Percentiles rank a stretch among this genome's conserved stretches.
These are phyloP conservation scores for Apodemia duryi DNA, from an alignment of 2,888 invertebrate species.

Conservation along the genomic window DNA sequence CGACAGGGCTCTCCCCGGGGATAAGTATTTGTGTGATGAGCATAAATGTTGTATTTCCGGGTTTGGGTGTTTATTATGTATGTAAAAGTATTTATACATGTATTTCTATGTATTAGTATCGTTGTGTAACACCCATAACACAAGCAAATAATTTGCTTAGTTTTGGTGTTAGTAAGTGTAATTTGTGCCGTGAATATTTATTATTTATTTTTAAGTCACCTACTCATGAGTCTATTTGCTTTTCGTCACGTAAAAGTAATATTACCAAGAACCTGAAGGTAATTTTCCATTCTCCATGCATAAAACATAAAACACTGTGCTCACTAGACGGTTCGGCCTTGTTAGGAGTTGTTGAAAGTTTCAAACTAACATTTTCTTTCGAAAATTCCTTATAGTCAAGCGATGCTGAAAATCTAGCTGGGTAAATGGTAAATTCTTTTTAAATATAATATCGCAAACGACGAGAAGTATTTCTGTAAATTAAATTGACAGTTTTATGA, in stretches of 20 bases:
- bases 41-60: too few relatives aligned
- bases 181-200: not conserved
- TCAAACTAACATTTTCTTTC: not conserved
- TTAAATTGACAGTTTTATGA: too few relatives aligned
- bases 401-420: not conserved
- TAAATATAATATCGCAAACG: not conserved
- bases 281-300: not conserved
- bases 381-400: not conserved
- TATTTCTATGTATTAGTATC: too few relatives aligned
- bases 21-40: too few relatives aligned
- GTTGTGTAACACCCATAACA: too few relatives aligned
- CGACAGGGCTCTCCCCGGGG: too few relatives aligned
- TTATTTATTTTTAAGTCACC: not conserved
- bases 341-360: conserved; percentile 2
- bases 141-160: too few relatives aligned
- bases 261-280: conserved; percentile 3
- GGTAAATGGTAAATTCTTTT: not conserved
- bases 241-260: conserved; percentile 3
- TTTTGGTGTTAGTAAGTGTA: too few relatives aligned
- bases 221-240: not conserved
- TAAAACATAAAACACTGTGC: not conserved
- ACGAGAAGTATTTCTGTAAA: too few relatives aligned
- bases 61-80: too few relatives aligned
- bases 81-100: too few relatives aligned
- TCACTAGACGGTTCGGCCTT: not conserved